Evolutionary conservation across 2,113 vertebrate genomes (phyloP).

Genomic region (Propithecus coquereli): DNA sequence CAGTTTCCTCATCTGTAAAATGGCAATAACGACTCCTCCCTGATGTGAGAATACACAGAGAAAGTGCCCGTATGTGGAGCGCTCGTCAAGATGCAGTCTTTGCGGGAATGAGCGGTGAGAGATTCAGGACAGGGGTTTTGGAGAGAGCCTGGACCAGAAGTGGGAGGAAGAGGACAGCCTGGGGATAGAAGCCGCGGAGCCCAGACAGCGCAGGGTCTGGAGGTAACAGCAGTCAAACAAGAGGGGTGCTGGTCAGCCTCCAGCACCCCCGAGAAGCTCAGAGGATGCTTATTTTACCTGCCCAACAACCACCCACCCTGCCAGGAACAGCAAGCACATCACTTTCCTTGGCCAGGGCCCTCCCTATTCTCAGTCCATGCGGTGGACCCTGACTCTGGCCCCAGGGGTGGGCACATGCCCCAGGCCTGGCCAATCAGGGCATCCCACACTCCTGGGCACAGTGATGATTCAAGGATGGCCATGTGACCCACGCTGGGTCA

Average conservation of each 20-base stretch:
- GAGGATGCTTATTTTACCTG: not conserved
- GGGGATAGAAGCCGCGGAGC: rapidly evolving
- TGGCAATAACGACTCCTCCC: not conserved
- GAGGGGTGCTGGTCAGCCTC: not conserved
- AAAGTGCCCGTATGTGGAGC: rapidly evolving
- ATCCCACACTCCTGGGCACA: no score
- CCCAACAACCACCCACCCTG: not conserved
- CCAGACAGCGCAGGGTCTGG: not conserved
- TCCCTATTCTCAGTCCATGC: not conserved
- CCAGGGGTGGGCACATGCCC: not conserved
- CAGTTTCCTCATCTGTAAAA: not conserved
- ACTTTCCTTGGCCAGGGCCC: not conserved
- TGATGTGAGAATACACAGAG: not conserved
- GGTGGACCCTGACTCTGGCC: not conserved
- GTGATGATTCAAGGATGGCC: not conserved
- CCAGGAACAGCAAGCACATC: no score
- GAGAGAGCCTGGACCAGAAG: not conserved
- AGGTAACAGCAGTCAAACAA: not conserved
- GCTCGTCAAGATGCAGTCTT: rapidly evolving
- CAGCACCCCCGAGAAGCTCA: not conserved
- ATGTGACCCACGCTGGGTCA: not conserved
- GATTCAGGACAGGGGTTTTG: rapidly evolving
- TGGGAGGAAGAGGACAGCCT: not conserved
- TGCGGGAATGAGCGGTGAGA: not conserved
- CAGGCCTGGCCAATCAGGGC: not conserved